Percentiles rank a stretch among this genome's conserved stretches.
These are phyloP conservation scores for Elephas maximus DNA, from an alignment of 2,113 vertebrate species.

Conservation along the genomic window DNA sequence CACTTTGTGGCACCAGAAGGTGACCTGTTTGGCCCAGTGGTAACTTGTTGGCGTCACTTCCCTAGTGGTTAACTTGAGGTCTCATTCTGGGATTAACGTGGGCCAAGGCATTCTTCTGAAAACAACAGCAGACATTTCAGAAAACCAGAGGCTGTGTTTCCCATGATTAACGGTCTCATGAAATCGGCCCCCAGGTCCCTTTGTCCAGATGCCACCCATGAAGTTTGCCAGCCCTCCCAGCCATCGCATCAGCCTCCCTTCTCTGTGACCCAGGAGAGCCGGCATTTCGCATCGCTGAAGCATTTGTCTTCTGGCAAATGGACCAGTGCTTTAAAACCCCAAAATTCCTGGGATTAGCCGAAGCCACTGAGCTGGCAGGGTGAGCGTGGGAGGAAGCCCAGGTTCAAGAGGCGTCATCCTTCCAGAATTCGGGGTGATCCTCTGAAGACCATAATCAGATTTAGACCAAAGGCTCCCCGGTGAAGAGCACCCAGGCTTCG, in stretches of 20 bases:
- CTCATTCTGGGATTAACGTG: neutral
- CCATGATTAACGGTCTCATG: neutral
- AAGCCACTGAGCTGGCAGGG: neutral
- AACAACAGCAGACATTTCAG: accelerated
- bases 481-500: accelerated
- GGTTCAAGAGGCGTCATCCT: neutral
- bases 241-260: neutral
- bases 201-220: neutral
- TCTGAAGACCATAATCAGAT: neutral
- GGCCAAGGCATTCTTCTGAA: neutral
- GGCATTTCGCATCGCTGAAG: neutral
- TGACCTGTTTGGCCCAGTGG: neutral
- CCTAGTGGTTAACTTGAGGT: neutral
- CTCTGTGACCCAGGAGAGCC: neutral
- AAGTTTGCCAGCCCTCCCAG: too few relatives aligned
- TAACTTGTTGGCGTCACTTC: accelerated
- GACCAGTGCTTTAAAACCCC: neutral
- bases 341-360: neutral
- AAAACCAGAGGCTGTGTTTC: neutral
- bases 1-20: accelerated
- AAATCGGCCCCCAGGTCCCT: neutral
- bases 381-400: neutral
- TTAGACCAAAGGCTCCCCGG: accelerated
- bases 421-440: neutral
- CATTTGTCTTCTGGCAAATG: neutral